Conservation (phyloP, 2,888 invertebrate genomes). For the Napeogenes sylphis region DNA sequence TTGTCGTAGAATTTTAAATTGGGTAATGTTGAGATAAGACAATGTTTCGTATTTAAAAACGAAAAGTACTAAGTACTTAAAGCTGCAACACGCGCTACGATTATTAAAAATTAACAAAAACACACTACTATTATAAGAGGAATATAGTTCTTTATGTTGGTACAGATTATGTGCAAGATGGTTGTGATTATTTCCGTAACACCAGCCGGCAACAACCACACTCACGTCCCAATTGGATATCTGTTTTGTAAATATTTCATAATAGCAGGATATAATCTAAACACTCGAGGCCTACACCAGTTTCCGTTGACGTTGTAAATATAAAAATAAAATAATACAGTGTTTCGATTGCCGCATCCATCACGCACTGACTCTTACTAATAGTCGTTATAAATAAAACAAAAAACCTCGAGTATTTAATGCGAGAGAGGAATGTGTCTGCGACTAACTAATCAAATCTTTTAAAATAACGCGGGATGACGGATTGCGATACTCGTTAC, state of each 20-base stretch:
- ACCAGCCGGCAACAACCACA: neutral
- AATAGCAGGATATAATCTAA: neutral
- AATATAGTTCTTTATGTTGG: no score
- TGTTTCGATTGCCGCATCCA: conserved; percentile 27
- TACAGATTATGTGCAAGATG: no score
- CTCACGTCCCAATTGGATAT: neutral
- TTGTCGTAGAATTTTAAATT: conserved; percentile 17
- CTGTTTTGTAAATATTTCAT: conserved; percentile 6
- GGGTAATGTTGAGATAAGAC: conserved; percentile 16
- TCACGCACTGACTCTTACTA: conserved; percentile 18
- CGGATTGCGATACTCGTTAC: neutral
- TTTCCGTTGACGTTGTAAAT: conserved; percentile 16
- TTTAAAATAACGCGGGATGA: conserved; percentile 16
- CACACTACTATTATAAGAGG: no score
- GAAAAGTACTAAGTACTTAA: neutral
- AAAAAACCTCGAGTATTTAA: conserved; percentile 19
- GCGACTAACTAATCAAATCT: conserved; percentile 21
- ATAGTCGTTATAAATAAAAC: conserved; percentile 27
- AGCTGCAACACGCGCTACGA: neutral
- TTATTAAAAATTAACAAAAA: neutral
- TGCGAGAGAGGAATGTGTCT: conserved; percentile 14
- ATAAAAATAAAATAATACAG: conserved; percentile 27
- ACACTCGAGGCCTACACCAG: conserved; percentile 6
- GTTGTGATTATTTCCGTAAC: no score
- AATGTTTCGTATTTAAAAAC: neutral